These are phyloP conservation scores for Alosa alosa DNA, from an alignment of 2,113 vertebrate genomes.

Conservation along the genomic window DNA sequence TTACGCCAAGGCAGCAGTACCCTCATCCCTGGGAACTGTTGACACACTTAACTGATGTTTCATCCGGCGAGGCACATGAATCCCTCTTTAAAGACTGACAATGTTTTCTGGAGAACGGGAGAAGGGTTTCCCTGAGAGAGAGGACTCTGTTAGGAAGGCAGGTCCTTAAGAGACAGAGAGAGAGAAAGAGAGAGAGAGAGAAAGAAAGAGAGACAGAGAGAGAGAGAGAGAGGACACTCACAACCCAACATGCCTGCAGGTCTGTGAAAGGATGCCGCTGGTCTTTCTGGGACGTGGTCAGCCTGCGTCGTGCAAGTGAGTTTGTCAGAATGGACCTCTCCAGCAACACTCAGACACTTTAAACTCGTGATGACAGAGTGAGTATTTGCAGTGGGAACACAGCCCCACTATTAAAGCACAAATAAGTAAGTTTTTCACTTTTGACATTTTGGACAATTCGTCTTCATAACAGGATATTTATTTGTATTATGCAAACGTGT, in stretches of 20 bases:
- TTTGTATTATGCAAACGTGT: neutral
- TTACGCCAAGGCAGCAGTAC: neutral
- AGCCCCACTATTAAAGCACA: neutral
- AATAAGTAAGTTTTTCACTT: constrained; percentile 8
- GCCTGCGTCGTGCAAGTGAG: neutral
- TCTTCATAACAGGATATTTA: neutral
- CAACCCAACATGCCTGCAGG: neutral
- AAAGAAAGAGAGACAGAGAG: constrained; percentile 13
- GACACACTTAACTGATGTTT: constrained; percentile 11
- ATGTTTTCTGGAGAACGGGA: constrained; percentile 49
- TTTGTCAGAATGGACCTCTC: neutral
- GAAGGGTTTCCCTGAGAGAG: constrained; percentile 26
- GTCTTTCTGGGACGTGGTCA: neutral
- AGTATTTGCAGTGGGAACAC: neutral
- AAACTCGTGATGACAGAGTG: neutral
- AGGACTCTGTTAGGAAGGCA: constrained; percentile 51
- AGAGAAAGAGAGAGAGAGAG: neutral
- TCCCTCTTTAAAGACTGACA: constrained; percentile 8
- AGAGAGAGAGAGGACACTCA: neutral
- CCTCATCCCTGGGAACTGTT: constrained; percentile 10
- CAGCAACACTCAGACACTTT: neutral
- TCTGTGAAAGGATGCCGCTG: neutral
- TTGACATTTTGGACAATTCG: neutral
- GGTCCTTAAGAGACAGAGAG: constrained; percentile 46
- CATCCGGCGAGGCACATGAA: neutral